Base-by-base conservation (phyloP, 2,888 invertebrate genomes). In the Andrena dorsata region DNA sequence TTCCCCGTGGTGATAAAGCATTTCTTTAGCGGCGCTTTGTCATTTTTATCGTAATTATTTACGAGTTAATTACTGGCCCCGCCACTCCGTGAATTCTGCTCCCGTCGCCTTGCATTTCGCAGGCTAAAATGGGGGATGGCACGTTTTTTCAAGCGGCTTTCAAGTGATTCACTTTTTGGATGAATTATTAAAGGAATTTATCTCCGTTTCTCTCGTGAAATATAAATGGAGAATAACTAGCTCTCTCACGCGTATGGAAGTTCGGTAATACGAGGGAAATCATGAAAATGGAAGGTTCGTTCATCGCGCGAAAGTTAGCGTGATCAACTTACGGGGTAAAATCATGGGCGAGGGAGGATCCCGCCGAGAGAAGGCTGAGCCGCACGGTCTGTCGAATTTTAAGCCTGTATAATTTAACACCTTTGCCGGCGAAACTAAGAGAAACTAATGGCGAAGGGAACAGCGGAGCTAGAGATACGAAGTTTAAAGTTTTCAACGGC, bases 391-490 rank as follows among this genome's bases (percentile, higher is more conserved):
- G 88, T 90, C 91, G 91, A 93, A 93, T 93, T 93, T 93, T 92
- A 93, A 93, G 92, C 92, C 90, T 93, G 93, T 93, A 93, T 93
- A 93, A 93, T 93, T 93, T 92, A 93, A 93, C 93, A 92, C 93
- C 92, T 93, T 91, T 88, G 89, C 90, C 88, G 88, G 84, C 86
- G 88, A 85, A 89, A 86, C 88, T 85, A 87, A 86, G 84, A 86
- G 89, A 88, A 87, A 87, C 87, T 84, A 87, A 86, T 86, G 87
- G 86, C 81, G 84, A 85, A 89, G 89, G 76, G 87, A 76, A 82
- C 87, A 76, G 71, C 78, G 78, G 53, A 75, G 79, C 72, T 66
- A 76, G 85, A 86, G 87, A 85, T 85, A 84, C 87, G 76, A 92
- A 93, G 92, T 93, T 93, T 86, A 66, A 90, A 93, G 93, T 93